phyloP scores from a whole-genome alignment of 2,888 invertebrate genomes.

The Tridacna gigas region DNA sequence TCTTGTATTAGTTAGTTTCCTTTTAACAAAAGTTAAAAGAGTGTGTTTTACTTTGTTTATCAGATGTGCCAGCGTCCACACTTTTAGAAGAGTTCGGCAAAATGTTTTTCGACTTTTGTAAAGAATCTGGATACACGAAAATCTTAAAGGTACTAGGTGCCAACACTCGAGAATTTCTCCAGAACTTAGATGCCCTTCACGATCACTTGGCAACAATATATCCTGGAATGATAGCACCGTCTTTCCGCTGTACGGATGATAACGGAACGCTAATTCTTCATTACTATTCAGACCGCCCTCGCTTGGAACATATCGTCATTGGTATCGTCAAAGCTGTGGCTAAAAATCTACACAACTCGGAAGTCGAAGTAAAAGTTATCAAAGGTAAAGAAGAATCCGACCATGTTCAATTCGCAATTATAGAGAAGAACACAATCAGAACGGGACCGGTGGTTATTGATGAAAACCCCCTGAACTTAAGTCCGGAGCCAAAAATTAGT shows the following conservation, averaged over 20 bases:
- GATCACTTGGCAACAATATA: conserved; percentile 94
- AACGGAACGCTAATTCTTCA: conserved; percentile 89
- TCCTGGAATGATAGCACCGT: conserved; percentile 91
- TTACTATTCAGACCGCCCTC: conserved; percentile 98
- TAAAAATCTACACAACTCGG: conserved; percentile 89
- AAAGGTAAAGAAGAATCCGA: conserved; percentile 96
- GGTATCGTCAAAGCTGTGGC: conserved; percentile 99
- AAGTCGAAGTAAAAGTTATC: conserved; percentile 91
- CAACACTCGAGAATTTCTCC: conserved; percentile 96
- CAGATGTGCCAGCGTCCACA: conserved; percentile 75
- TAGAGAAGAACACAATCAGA: conserved; percentile 63
- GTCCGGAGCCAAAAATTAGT: conserved; percentile 75
- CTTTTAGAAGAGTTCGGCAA: conserved; percentile 82
- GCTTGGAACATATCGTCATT: conserved; percentile 97
- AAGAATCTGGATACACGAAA: conserved; percentile 93
- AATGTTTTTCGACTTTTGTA: conserved; percentile 82
- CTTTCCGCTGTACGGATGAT: conserved; percentile 91
- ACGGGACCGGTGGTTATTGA: conserved; percentile 22
- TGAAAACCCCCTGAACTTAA: conserved; percentile 36
- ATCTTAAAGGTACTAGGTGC: conserved; percentile 97
- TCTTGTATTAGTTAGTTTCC: no score
- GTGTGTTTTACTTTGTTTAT: background rate
- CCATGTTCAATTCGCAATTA: conserved; percentile 88
- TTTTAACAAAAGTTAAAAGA: no score
- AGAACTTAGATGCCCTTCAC: conserved; percentile 98